Conservation (phyloP, 2,797 vertebrate species). For the Sebastes umbrosus region DNA sequence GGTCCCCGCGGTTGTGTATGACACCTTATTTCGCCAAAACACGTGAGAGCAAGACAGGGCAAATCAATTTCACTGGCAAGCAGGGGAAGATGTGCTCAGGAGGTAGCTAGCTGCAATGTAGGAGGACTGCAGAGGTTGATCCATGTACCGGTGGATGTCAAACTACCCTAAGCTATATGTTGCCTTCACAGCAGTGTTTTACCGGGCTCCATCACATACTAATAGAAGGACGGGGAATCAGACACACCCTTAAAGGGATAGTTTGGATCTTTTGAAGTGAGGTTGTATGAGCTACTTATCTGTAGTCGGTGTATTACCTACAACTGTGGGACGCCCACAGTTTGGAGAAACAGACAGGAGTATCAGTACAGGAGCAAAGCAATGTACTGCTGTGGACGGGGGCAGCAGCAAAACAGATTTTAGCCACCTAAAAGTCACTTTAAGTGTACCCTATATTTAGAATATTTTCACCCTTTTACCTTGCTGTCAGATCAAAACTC, state of each 20-base stretch:
- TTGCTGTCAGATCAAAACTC: too few species aligned
- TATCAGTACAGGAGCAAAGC: neutral
- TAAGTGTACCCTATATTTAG: neutral
- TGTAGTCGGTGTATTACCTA: neutral
- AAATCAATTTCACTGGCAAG: conserved; percentile 58
- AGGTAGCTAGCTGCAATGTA: neutral
- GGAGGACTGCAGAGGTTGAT: conserved; percentile 17
- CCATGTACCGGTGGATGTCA: conserved; percentile 7
- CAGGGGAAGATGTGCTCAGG: conserved; percentile 4
- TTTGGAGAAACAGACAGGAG: neutral
- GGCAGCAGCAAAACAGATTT: neutral
- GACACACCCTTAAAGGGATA: neutral
- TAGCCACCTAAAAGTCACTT: neutral
- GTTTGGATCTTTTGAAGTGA: neutral
- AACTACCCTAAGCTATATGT: conserved; percentile 8
- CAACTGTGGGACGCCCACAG: neutral
- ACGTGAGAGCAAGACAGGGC: conserved; percentile 24
- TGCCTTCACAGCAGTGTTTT: neutral
- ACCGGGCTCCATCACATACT: neutral
- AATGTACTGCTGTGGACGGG: neutral
- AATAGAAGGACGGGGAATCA: neutral
- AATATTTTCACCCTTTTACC: neutral
- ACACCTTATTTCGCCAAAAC: conserved; percentile 63
- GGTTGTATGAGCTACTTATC: neutral
- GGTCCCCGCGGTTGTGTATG: conserved; percentile 18